Conservation (phyloP, 1,140 invertebrate genomes). For the Hetaerina americana region DNA sequence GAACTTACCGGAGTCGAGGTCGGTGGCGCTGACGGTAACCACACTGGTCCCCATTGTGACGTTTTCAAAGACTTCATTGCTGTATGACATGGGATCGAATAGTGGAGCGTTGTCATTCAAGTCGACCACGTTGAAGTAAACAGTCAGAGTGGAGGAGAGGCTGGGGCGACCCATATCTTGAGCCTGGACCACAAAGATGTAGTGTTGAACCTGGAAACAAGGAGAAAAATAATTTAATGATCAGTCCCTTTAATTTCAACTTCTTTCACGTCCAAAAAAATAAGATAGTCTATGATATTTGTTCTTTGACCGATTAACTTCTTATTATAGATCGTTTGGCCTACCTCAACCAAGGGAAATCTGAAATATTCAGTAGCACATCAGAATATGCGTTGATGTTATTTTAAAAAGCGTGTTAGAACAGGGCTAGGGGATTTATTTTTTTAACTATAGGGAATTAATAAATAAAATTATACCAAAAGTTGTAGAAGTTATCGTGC, state of each 20-base stretch:
- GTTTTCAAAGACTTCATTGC: slow-evolving; percentile 77
- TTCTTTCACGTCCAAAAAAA: neutral
- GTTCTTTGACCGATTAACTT: too few relatives aligned
- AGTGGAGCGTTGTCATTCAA: slow-evolving; percentile 89
- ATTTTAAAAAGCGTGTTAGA: too few relatives aligned
- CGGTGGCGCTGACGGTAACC: slow-evolving; percentile 73
- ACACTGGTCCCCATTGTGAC: slow-evolving; percentile 63
- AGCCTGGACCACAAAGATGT: slow-evolving; percentile 83
- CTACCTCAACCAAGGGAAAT: too few relatives aligned
- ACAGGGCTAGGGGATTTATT: too few relatives aligned
- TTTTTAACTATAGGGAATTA: too few relatives aligned
- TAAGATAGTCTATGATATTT: neutral
- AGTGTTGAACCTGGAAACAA: slow-evolving; percentile 72
- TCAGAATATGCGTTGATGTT: too few relatives aligned
- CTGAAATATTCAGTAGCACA: too few relatives aligned
- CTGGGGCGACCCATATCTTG: slow-evolving; percentile 77
- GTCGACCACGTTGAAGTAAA: slow-evolving; percentile 88
- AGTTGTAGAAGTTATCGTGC: too few relatives aligned
- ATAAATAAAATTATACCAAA: too few relatives aligned
- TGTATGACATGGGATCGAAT: slow-evolving; percentile 82
- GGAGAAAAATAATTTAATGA: neutral
- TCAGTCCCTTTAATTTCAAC: neutral
- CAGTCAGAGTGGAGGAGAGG: slow-evolving; percentile 79
- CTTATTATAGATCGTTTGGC: too few relatives aligned
- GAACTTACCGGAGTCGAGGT: slow-evolving; percentile 71